Evolutionary conservation across 2,113 vertebrate genomes (phyloP).

Genomic region (Ceyx margarethae): DNA sequence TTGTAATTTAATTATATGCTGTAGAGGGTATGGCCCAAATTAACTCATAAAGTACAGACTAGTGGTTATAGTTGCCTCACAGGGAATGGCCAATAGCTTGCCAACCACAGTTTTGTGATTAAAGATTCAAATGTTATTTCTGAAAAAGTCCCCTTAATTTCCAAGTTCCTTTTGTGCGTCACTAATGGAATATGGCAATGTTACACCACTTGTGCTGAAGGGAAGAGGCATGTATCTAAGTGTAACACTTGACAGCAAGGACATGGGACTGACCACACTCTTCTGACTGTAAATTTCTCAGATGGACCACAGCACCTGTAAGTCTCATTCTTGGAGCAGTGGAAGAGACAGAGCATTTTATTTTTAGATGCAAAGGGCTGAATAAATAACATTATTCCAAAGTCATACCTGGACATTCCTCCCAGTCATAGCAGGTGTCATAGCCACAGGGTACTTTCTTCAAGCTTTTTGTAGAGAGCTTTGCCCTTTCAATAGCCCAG

Average conservation of each 20-base stretch:
- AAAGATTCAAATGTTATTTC: neutral
- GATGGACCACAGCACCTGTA: neutral
- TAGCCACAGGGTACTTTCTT: slow-evolving; percentile 79
- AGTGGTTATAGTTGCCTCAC: neutral
- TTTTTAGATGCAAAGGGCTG: neutral
- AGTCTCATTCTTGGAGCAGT: neutral
- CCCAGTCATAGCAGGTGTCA: slow-evolving; percentile 91
- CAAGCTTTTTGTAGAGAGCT: slow-evolving; percentile 77
- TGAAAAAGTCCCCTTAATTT: neutral
- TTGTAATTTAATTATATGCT: neutral
- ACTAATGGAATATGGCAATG: neutral
- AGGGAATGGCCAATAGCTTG: neutral
- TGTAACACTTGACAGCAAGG: neutral
- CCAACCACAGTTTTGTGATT: neutral
- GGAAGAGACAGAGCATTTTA: neutral
- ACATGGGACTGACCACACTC: neutral
- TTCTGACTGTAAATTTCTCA: neutral
- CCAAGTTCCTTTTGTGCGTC: neutral
- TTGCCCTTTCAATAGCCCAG: slow-evolving; percentile 83
- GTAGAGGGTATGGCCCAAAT: neutral
- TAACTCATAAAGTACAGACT: neutral
- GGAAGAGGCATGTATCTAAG: neutral
- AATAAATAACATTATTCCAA: neutral
- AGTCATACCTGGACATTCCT: slow-evolving; percentile 83
- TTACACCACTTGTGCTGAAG: neutral